Evolutionary conservation across 2,797 vertebrate species (phyloP), one percentile per base, ranked within the genome.

Genomic region (Sebastes miniatus): DNA sequence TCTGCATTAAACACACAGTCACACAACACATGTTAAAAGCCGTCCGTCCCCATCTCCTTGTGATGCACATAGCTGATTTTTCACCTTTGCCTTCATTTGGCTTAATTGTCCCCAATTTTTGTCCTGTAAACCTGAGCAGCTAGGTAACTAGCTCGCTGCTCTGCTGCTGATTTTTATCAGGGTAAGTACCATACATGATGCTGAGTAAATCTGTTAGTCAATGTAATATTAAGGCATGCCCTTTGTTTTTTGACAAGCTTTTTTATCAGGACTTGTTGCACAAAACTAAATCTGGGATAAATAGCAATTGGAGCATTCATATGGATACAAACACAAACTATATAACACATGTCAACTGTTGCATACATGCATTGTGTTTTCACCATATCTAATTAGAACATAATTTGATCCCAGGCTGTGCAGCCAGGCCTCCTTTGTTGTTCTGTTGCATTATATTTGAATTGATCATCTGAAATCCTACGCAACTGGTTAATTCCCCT

Each of bases 401-500:
- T 58, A 75, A 85, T 92, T 81, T 89, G 73, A 78, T 77, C 69
- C 52, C 77, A 89, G 61, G 76, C 73, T 94, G 91, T 95, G 91
- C 92, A 93, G 90, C 93, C 91, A 95, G 90, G 89, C 93, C 93
- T 94, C 72, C 73, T 83, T 76, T 91, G 76, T 87, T 93, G 87
- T 95, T 90, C 81, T 91, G 80, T 90, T 95, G 84, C 80, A 87
- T 83, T 90, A 85, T 87, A 87, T 90, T 88, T 94, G 84, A 92
- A 92, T 75, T 92, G 76, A 90, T 94, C 68, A 74, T 82, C 73
- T 94, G 81, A 90, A 93, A 81, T 89, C 83, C 73, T 91, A 77
- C 83, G 83, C 92, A 93, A 90, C 91, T 95, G 96, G 97, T 97
- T 99, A 98, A 98, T 97, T 94, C 96, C 96, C 95, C 96, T 98